Conservation (phyloP, 2,888 invertebrate species). For the Sinelater perroti region DNA sequence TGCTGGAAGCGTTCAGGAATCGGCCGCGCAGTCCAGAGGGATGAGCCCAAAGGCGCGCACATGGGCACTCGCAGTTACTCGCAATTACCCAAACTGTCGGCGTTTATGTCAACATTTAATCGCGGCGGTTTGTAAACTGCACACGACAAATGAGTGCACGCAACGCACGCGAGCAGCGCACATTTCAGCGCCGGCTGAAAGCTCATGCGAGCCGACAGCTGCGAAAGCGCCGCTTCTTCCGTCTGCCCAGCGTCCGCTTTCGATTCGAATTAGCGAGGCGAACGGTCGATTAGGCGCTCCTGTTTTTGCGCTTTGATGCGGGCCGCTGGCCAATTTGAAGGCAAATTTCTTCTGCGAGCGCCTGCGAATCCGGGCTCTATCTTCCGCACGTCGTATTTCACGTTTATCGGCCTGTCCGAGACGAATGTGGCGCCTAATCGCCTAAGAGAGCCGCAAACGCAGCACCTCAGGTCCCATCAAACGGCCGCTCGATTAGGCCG, state of each 20-base stretch:
- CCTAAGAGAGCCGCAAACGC: too few species aligned
- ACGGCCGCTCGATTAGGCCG: constrained; percentile 16
- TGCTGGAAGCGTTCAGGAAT: background rate
- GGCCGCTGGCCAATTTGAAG: background rate
- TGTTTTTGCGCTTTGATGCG: constrained; percentile 2
- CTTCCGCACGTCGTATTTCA: constrained; percentile 9
- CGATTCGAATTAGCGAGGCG: constrained; percentile 20
- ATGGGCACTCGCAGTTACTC: constrained; percentile 21
- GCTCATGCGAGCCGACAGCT: constrained; percentile 23
- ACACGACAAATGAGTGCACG: constrained; percentile 33
- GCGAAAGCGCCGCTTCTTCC: constrained; percentile 13
- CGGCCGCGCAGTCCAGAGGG: background rate
- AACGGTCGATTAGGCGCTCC: constrained; percentile 16
- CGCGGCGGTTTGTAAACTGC: constrained; percentile 28
- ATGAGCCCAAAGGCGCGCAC: constrained; percentile 18
- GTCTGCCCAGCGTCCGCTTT: constrained; percentile 17
- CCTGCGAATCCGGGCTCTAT: too few species aligned
- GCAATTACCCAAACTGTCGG: constrained; percentile 32
- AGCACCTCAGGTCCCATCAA: constrained; percentile 15
- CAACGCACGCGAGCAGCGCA: constrained; percentile 30
- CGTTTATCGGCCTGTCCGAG: background rate
- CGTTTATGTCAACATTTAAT: constrained; percentile 38
- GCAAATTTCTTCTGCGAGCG: constrained; percentile 5
- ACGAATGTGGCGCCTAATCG: too few species aligned
- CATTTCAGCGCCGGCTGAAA: constrained; percentile 19